Evolutionary conservation across 2,888 invertebrate genomes (phyloP), one percentile per base, ranked within the genome.

Genomic region (Dryadula phaetusa): DNA sequence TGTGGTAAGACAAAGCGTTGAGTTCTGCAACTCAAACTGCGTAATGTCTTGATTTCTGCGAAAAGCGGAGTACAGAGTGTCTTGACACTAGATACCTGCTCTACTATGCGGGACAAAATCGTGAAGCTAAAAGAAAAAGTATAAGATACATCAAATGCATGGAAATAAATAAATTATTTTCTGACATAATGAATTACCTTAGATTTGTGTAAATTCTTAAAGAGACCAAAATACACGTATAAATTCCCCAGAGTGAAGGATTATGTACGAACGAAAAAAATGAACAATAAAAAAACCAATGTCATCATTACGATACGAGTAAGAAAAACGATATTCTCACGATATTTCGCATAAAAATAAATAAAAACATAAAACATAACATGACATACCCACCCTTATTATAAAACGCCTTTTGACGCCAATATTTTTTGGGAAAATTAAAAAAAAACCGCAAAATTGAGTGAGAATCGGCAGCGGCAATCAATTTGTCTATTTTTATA

Each of bases 341-440:
- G 85, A 75, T 76, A 75, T 80, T 76, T 77, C 77, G 69, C 10
- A 12, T 37, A 79, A 72, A 78, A 78, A 86, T 87, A 83, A 83
- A 88, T 87, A 80, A 81, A 79, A 87, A 83, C 82, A 84, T 88
- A 88, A 89, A 90, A 90, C 87, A 88, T 90, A 91, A 91, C 88
- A 85, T 83, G 86, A 87, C 85, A 82, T 85, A 87, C 79, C 79
- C 77, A 60, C 83, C 80, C 82, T 82, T 74, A 74, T 83, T n/a
- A 44, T 40, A 25, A 46, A 8, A 40, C 37, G 25, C 16, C 40
- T n/a, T 56, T 40, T 56, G 44, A 44, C 14, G 16, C 28, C 12
- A 25, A 58, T 18, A 18, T 79, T 78, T 73, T 76, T 70, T 75
- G 78, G 79, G 78, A 79, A 80, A 74, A 61, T n/a, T 10, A 75